These are phyloP conservation scores for Drosophila austrosaltans DNA, from an alignment of 2,888 invertebrate genomes.

Conservation along the genomic window DNA sequence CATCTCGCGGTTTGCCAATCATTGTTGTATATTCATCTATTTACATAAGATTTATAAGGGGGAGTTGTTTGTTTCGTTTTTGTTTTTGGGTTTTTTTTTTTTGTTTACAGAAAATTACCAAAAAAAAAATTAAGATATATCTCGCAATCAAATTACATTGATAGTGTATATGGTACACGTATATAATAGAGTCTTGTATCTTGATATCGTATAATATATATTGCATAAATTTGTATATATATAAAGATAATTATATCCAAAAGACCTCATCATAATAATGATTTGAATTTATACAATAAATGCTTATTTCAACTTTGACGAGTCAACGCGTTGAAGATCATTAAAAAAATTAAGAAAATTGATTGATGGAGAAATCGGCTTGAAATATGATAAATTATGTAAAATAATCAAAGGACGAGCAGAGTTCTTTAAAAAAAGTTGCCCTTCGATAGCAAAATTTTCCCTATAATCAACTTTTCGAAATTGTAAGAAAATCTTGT, in stretches of 20 bases:
- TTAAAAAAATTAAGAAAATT: neutral
- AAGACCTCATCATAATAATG: constrained; percentile 24
- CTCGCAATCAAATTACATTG: constrained; percentile 30
- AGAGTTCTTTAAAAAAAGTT: neutral
- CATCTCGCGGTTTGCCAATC: constrained; percentile 84
- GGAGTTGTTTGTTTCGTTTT: constrained; percentile 10
- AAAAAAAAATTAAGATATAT: constrained; percentile 42
- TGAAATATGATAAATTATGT: neutral
- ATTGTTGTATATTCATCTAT: constrained; percentile 84
- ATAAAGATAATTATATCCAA: constrained; percentile 44
- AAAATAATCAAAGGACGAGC: neutral
- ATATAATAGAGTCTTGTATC: constrained; percentile 41
- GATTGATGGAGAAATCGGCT: constrained; percentile 6
- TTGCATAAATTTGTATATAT: constrained; percentile 17
- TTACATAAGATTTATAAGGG: constrained; percentile 69
- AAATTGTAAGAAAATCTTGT: no score
- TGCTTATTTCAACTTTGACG: constrained; percentile 23
- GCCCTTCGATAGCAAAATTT: no score
- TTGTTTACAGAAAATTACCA: constrained; percentile 26
- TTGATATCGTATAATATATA: constrained; percentile 42
- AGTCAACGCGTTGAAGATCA: neutral
- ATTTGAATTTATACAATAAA: constrained; percentile 44
- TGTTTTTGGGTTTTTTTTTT: constrained; percentile 46
- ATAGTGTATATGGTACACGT: constrained; percentile 11
- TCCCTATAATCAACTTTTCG: neutral